A percentile compares a stretch with the other conserved stretches of the same genome.
phyloP scores from a whole-genome alignment of 2,113 vertebrate species.

The Telmatochromis bifrenatus region DNA sequence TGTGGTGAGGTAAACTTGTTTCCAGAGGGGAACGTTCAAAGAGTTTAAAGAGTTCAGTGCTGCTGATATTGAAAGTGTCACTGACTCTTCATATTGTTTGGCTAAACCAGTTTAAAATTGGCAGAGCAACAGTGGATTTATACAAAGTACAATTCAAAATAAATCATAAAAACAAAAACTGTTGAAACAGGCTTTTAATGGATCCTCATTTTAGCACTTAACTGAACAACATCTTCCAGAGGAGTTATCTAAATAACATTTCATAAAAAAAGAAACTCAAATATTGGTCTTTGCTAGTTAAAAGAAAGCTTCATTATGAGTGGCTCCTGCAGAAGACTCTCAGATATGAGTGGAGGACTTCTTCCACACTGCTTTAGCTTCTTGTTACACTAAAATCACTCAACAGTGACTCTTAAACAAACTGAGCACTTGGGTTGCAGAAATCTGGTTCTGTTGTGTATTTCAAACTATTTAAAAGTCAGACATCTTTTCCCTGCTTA shows the following conservation, averaged over 20 bases:
- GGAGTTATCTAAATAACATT: not conserved
- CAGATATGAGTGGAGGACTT: not conserved
- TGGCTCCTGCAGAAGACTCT: not conserved
- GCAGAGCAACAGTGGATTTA: not conserved
- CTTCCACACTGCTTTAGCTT: not conserved
- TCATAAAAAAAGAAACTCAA: not conserved
- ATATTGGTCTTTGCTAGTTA: not conserved
- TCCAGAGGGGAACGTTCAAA: not conserved
- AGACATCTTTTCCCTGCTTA: not conserved
- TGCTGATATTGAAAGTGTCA: not conserved
- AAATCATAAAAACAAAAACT: not conserved
- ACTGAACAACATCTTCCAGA: not conserved
- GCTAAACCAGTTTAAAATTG: not conserved
- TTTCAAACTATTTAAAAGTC: not conserved
- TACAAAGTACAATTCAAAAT: not conserved
- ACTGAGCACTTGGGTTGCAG: not conserved
- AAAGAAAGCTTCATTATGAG: not conserved
- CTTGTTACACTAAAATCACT: not conserved
- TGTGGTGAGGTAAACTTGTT: not conserved
- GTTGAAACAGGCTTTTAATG: not conserved
- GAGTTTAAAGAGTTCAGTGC: not conserved
- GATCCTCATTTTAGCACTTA: not conserved
- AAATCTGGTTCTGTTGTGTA: not conserved
- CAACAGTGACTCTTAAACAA: not conserved
- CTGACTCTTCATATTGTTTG: not conserved